A percentile compares a stretch with the other conserved stretches of the same genome.
phyloP scores from a whole-genome alignment of 2,113 vertebrate genomes.

The Vicugna pacos region DNA sequence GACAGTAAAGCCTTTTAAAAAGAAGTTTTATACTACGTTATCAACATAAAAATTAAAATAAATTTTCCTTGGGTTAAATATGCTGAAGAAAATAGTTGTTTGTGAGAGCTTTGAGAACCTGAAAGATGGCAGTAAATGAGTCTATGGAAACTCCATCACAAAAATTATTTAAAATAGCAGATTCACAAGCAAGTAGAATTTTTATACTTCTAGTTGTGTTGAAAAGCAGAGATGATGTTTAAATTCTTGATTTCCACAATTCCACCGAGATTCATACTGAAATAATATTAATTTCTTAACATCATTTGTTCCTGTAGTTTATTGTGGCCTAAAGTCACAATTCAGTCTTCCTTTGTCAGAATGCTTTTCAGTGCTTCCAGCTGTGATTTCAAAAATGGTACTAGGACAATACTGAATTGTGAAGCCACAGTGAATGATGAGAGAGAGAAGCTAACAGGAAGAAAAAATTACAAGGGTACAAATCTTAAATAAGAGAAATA shows the following conservation, averaged over 20 bases:
- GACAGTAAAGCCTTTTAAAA: neutral
- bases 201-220: neutral
- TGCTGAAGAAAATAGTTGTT: neutral
- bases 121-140: neutral
- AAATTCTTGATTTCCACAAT: constrained; percentile 34
- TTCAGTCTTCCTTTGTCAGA: constrained; percentile 53
- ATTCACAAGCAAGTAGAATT: neutral
- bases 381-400: constrained; percentile 22
- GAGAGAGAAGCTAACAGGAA: constrained; percentile 14
- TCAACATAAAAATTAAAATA: constrained; percentile 20
- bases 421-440: neutral
- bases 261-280: neutral
- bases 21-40: neutral
- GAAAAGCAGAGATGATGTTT: neutral
- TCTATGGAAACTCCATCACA: constrained; percentile 28
- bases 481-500: constrained; percentile 39
- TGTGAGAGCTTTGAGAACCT: neutral
- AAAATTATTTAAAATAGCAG: neutral
- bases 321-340: constrained; percentile 2
- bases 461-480: neutral
- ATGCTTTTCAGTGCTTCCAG: constrained; percentile 28
- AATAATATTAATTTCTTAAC: constrained; percentile 7
- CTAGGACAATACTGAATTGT: constrained; percentile 21
- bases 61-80: neutral
- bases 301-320: constrained; percentile 16